These are phyloP conservation scores for Meandrusa payeni DNA, from an alignment of 2,888 invertebrate genomes.

Conservation along the genomic window DNA sequence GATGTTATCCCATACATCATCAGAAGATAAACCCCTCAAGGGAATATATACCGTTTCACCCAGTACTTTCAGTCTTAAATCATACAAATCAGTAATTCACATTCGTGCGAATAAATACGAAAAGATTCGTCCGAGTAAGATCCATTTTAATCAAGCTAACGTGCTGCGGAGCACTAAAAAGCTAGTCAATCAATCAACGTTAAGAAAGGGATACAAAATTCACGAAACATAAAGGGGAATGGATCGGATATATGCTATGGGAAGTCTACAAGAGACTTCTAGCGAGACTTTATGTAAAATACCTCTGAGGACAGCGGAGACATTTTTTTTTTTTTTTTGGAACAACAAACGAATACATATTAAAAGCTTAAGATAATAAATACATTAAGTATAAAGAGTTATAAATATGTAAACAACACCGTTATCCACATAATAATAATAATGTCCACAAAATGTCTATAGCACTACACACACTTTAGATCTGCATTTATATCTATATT, in stretches of 20 bases:
- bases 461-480: too few relatives aligned
- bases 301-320: constrained; percentile 4
- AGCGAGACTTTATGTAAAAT: constrained; percentile 8
- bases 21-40: too few relatives aligned
- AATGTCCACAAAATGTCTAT: too few relatives aligned
- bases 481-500: too few relatives aligned
- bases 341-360: too few relatives aligned
- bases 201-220: constrained; percentile 15
- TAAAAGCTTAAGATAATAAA: constrained; percentile 8
- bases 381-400: too few relatives aligned
- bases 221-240: background rate
- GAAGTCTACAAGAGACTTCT: constrained; percentile 1
- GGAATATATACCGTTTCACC: background rate
- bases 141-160: constrained; percentile 20
- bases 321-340: too few relatives aligned
- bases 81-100: too few relatives aligned
- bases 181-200: constrained; percentile 15
- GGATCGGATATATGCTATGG: constrained; percentile 4
- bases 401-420: too few relatives aligned
- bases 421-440: too few relatives aligned
- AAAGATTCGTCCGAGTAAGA: constrained; percentile 4
- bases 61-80: background rate
- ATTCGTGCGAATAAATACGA: background rate
- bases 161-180: constrained; percentile 12
- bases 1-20: too few relatives aligned